Evolutionary conservation across 2,888 invertebrate genomes (phyloP).

Genomic region (Stictocephala bisonia): DNA sequence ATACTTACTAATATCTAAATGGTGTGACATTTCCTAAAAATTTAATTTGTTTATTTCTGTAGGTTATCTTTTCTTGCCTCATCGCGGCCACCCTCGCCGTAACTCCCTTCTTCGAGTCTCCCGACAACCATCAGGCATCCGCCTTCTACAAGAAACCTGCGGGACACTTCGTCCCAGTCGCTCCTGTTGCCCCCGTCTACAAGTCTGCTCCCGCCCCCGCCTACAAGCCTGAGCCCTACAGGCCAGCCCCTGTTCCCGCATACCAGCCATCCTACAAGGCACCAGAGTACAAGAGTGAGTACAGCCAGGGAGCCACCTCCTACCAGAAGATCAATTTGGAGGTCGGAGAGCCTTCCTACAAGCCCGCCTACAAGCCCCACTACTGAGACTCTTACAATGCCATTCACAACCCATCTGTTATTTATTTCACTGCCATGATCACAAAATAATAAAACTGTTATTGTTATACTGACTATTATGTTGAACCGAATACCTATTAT

Average conservation of each 20-base stretch:
- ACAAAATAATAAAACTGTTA: slow-evolving; percentile 25
- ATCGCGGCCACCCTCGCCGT: slow-evolving; percentile 8
- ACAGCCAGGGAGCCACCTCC: slow-evolving; percentile 19
- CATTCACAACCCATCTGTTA: slow-evolving; percentile 24
- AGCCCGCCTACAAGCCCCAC: slow-evolving; percentile 2
- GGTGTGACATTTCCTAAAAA: too few relatives aligned
- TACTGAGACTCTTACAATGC: not conserved
- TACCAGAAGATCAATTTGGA: slow-evolving; percentile 36
- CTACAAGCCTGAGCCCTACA: not conserved
- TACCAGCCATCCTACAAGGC: too few relatives aligned
- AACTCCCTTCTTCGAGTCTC: slow-evolving; percentile 36
- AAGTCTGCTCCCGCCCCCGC: not conserved
- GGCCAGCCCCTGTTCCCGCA: too few relatives aligned
- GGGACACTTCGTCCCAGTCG: not conserved
- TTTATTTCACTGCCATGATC: slow-evolving; percentile 30
- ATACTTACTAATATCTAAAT: too few relatives aligned
- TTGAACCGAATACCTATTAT: too few relatives aligned
- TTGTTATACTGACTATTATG: too few relatives aligned
- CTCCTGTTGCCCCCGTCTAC: not conserved
- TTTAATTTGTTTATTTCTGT: too few relatives aligned
- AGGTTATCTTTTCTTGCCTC: slow-evolving; percentile 18
- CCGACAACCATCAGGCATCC: slow-evolving; percentile 19
- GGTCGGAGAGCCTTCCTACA: slow-evolving; percentile 16
- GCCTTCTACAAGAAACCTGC: slow-evolving; percentile 36
- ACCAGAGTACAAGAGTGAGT: slow-evolving; percentile 17